A percentile compares a stretch with the other conserved stretches of the same genome.
These are phyloP conservation scores for Gymnopithys bicolor DNA, from an alignment of 2,797 vertebrate species.

Conservation along the genomic window DNA sequence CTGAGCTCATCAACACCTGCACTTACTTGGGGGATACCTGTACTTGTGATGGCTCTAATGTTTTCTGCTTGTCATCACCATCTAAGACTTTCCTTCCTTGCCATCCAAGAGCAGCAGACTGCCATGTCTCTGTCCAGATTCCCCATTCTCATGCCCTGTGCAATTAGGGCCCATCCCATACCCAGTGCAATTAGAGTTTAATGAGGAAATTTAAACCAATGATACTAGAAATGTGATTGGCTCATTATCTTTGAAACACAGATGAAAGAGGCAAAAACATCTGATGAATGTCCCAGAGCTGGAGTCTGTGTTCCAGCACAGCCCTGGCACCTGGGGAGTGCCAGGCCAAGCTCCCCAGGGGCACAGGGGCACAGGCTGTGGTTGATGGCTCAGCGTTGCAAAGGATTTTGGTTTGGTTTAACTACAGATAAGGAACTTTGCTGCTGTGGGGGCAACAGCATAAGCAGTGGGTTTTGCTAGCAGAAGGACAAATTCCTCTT, in stretches of 20 bases:
- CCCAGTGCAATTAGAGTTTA: not conserved
- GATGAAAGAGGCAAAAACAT: not conserved
- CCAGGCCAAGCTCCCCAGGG: rapidly evolving
- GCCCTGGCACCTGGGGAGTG: rapidly evolving
- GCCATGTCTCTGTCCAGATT: not conserved
- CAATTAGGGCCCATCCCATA: not conserved
- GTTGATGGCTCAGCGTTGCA: not conserved
- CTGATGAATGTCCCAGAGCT: not conserved
- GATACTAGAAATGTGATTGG: not conserved
- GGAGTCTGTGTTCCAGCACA: not conserved
- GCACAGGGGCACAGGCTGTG: not conserved
- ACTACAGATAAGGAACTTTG: not conserved
- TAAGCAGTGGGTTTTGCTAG: not conserved
- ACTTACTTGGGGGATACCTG: not conserved
- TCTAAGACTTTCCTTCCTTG: not conserved
- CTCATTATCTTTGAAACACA: not conserved
- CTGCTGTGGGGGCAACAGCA: not conserved
- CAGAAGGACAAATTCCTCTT: not conserved
- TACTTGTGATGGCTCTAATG: not conserved
- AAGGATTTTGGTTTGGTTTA: not conserved
- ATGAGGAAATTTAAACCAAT: not conserved
- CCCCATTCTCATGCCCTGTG: not conserved
- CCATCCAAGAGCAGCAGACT: not conserved
- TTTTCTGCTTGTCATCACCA: not conserved
- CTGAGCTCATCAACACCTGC: not conserved